Base-by-base conservation (phyloP, 2,113 vertebrate species). In the Pantherophis guttatus region DNA sequence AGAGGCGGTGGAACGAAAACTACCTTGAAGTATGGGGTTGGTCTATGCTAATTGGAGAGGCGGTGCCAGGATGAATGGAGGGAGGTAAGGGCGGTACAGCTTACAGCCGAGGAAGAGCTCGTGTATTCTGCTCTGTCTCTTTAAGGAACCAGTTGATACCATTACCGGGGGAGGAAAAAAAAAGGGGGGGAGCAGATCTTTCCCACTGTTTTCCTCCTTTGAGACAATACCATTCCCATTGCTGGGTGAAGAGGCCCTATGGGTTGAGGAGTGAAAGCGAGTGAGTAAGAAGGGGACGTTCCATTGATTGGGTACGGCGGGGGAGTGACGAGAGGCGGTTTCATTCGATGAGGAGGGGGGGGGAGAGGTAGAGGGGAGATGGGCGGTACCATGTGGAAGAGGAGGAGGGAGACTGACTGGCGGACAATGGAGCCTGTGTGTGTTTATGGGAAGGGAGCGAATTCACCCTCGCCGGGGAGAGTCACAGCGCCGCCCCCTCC, bases 401-500 rank as follows among this genome's bases (percentile, higher is more conserved):
- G 94, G 95, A 94, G 95, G 95, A 96, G 95, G 97, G 96, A 96
- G 96, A 96, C 96, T 96, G 97, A 96, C 96, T 95, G 97, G 96
- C 95, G 97, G 98, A 98, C 98, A 98, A 98, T 98, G 98, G 98
- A 97, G 96, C 97, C 97, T 98, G 97, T 98, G 98, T 98, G 97
- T 97, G 97, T 96, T 96, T 97, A 96, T 96, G 96, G 97, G 97
- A 97, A 97, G 95, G 97, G 97, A 97, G 97, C 95, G 96, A 96
- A 96, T 95, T 95, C 97, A 96, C 96, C 95, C 95, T 94, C 95
- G 96, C 94, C 94, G 94, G 95, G 97, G 96, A 97, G 94, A 97
- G 96, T 95, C 96, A 96, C 97, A 94, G 97, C 97, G 97, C 97
- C 95, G 95, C 96, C 94, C 96, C 96, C 95, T 95, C 94, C 94